A percentile compares a stretch with the other conserved stretches of the same genome.
Evolutionary conservation across 2,888 invertebrate species (phyloP).

Genomic region (Mesorhabditis sp.): DNA sequence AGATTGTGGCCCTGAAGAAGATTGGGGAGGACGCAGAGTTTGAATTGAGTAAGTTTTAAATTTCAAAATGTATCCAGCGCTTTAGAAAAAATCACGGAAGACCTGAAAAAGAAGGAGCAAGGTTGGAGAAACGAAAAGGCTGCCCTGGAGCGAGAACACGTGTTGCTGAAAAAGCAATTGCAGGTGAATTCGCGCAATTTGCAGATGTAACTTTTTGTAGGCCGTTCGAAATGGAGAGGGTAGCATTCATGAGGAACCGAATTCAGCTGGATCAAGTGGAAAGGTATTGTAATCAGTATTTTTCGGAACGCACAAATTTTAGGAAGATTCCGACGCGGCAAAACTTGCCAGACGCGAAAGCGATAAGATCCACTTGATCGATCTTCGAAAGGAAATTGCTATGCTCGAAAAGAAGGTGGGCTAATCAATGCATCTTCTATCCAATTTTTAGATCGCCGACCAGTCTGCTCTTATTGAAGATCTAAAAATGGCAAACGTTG

Average conservation of each 20-base stretch:
- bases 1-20: slow-evolving; percentile 46
- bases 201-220: not conserved
- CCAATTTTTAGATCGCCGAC: slow-evolving; percentile 35
- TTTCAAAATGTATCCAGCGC: too few relatives aligned
- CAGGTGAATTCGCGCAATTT: slow-evolving; percentile 2
- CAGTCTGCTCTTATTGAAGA: slow-evolving; percentile 34
- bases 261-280: slow-evolving; percentile 1
- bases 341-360: slow-evolving; percentile 26
- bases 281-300: not conserved
- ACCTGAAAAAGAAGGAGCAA: slow-evolving; percentile 28
- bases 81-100: slow-evolving; percentile 32
- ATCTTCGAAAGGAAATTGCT: slow-evolving; percentile 43
- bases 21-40: slow-evolving; percentile 51
- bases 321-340: slow-evolving; percentile 21
- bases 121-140: slow-evolving; percentile 31
- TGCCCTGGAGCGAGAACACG: slow-evolving; percentile 33
- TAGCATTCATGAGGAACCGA: slow-evolving; percentile 18
- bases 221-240: slow-evolving; percentile 23
- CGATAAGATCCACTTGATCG: slow-evolving; percentile 33
- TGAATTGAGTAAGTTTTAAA: slow-evolving; percentile 25
- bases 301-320: not conserved
- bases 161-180: slow-evolving; percentile 32
- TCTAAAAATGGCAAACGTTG: slow-evolving; percentile 45
- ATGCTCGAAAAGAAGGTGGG: slow-evolving; percentile 38
- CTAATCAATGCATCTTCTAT: not conserved